Evolutionary conservation across 2,888 invertebrate species (phyloP).

Genomic region (Clitarchus hookeri): DNA sequence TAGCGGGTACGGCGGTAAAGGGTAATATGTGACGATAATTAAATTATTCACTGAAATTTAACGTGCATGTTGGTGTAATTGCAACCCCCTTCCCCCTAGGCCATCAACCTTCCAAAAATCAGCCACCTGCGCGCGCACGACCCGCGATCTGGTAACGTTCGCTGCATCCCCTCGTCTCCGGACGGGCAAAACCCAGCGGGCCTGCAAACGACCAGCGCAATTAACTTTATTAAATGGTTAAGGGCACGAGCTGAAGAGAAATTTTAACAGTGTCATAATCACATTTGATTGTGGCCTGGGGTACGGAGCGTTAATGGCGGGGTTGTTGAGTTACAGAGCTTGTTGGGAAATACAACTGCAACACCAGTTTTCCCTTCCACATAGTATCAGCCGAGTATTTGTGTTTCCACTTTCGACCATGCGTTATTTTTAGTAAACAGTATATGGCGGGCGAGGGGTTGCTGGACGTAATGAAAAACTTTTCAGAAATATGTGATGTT

Average conservation of each 20-base stretch:
- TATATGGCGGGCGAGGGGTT: too few species aligned
- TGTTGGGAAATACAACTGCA: too few species aligned
- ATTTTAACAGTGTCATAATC: not conserved
- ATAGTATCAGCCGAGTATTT: too few species aligned
- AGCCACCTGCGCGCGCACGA: too few species aligned
- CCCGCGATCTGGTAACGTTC: not conserved
- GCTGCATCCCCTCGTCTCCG: too few species aligned
- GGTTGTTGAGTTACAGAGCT: not conserved
- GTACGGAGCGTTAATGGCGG: not conserved
- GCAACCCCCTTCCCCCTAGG: not conserved
- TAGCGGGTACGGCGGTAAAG: not conserved
- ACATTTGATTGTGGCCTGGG: not conserved
- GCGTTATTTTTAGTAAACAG: too few species aligned
- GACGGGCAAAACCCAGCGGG: too few species aligned
- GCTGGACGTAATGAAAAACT: too few species aligned
- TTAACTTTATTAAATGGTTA: not conserved
- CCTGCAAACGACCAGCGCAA: not conserved
- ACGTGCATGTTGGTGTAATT: slow-evolving; percentile 6
- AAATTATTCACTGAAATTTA: not conserved
- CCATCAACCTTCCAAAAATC: not conserved
- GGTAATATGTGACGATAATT: slow-evolving; percentile 9
- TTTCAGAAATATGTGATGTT: too few species aligned
- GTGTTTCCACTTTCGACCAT: too few species aligned
- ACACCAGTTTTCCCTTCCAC: too few species aligned
- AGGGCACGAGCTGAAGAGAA: not conserved